These are phyloP conservation scores for Sthenelais limicola DNA, from an alignment of 2,888 invertebrate genomes.

Conservation along the genomic window DNA sequence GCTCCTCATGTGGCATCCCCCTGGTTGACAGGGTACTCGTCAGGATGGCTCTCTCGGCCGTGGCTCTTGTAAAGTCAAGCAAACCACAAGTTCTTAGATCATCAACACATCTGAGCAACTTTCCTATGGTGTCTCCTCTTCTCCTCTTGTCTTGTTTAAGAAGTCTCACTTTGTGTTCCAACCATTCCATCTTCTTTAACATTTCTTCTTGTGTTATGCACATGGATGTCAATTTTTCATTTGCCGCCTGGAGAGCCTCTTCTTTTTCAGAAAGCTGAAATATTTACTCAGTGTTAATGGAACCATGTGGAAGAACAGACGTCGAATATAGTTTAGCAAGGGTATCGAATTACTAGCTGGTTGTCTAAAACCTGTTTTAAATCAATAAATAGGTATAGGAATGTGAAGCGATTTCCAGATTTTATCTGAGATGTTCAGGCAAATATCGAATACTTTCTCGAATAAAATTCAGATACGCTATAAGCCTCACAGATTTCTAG, in stretches of 20 bases:
- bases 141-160: slow-evolving; percentile 48
- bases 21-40: slow-evolving; percentile 19
- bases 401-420: too few relatives aligned
- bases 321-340: too few relatives aligned
- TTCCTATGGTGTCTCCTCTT: slow-evolving; percentile 48
- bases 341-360: too few relatives aligned
- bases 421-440: too few relatives aligned
- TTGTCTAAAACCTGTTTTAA: too few relatives aligned
- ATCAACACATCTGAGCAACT: slow-evolving; percentile 44
- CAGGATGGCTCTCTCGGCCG: slow-evolving; percentile 22
- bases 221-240: background rate
- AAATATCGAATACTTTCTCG: too few relatives aligned
- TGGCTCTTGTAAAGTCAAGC: background rate
- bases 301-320: too few relatives aligned
- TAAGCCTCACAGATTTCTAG: too few relatives aligned
- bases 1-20: slow-evolving; percentile 24
- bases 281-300: too few relatives aligned
- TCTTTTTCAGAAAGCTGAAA: slow-evolving; percentile 14
- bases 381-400: too few relatives aligned
- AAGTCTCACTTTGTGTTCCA: slow-evolving; percentile 46
- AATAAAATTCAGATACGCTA: too few relatives aligned
- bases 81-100: slow-evolving; percentile 16
- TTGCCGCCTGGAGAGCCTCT: background rate
- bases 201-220: background rate
- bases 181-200: slow-evolving; percentile 37